Evolutionary conservation across 1,140 invertebrate species (phyloP), one percentile per base, ranked within the genome.

Genomic region (Lutraria rhynchaena): DNA sequence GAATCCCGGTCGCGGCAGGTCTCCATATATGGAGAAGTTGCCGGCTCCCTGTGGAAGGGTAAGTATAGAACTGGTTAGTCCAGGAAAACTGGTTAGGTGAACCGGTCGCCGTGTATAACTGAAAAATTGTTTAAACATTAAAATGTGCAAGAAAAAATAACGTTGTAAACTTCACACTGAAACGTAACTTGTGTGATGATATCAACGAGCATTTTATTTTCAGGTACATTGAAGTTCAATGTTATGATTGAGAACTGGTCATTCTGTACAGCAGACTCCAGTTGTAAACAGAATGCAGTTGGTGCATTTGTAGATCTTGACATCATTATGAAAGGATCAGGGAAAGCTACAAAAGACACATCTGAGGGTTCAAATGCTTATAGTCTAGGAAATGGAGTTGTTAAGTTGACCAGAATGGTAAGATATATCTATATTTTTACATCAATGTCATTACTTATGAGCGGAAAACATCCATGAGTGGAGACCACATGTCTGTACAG

Each of bases 271-370:
- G 58, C 22, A 11, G 27, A 53, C 5, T 9, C 3, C 1, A 5
- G 7, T 5, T 77, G 60, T 24, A 0, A 55, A 19, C 27, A 51
- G 31, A 67, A 44, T 33, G 75, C 63, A 35, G 31, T 55, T n/a
- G 75, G 75, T 3, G 61, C 31, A 19, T 77, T 29, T 29, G 46
- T 77, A 3, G 75, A 77, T 46, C 55, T 77, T 55, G 75, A 77
- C 17, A 67, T 77, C n/a, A 35, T 67, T 7, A 65, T 77, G 11
- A 77, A 77, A 27, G 75, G 75, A 5, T 33, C 22, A 11, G 35
- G 35, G 5, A 24, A 46, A 13, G 49, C 58, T 9, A 55, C 3
- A 7, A 67, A 67, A 44, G 22, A 27, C 3, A 35, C 41, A 2
- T n/a, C 24, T 24, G 63, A n/a, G 1, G 3, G 22, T 0, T n/a